Percentiles rank a stretch among this genome's conserved stretches.
Evolutionary conservation across 2,888 invertebrate species (phyloP).

Genomic region (Drosophila nr. medialis): DNA sequence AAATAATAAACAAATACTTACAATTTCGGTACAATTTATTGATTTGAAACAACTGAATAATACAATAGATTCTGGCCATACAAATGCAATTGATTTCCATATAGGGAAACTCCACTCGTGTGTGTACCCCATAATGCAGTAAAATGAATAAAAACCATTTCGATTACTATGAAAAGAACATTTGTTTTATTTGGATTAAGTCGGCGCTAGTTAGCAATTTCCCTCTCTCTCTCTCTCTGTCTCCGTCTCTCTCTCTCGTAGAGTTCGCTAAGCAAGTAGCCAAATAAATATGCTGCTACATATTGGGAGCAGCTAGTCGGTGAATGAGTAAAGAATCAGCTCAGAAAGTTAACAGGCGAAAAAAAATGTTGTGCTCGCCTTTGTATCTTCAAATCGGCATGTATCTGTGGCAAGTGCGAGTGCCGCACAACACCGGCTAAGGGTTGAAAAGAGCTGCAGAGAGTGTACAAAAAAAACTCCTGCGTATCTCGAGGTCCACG

Average conservation of each 20-base stretch:
- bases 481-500: conserved; percentile 9
- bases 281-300: conserved; percentile 23
- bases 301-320: conserved; percentile 22
- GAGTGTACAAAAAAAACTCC: background rate
- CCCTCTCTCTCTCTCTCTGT: background rate
- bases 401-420: conserved; percentile 40
- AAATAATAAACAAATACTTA: conserved; percentile 3
- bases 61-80: background rate
- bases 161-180: conserved; percentile 51
- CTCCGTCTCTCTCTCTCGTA: background rate
- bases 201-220: conserved; percentile 4
- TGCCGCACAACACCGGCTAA: conserved; percentile 8
- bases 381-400: conserved; percentile 45
- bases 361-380: conserved; percentile 24
- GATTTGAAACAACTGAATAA: background rate
- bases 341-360: background rate
- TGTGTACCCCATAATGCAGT: conserved; percentile 42
- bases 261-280: background rate
- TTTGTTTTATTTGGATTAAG: conserved; percentile 41
- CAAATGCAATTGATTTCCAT: conserved; percentile 26
- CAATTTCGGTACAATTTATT: conserved; percentile 12
- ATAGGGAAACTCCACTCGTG: conserved; percentile 9
- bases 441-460: conserved; percentile 31
- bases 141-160: conserved; percentile 65
- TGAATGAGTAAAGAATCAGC: conserved; percentile 8